Percentiles rank a stretch among this genome's conserved stretches.
Evolutionary conservation across 2,113 vertebrate genomes (phyloP).

Genomic region (Brevimyrus niger): DNA sequence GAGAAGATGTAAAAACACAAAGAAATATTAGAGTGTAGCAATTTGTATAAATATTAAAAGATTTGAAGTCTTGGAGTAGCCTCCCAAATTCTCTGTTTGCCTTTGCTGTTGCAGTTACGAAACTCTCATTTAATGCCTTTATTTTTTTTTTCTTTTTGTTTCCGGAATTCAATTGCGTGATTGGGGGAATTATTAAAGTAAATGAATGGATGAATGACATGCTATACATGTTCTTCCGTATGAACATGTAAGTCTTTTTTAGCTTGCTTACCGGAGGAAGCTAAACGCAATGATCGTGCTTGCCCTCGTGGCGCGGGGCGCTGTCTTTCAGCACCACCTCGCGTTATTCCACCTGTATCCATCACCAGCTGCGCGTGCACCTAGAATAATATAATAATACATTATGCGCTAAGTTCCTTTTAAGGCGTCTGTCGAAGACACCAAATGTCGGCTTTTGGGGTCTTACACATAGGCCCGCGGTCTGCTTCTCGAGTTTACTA

Average conservation of each 20-base stretch:
- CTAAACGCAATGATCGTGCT: background rate
- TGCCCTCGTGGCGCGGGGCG: background rate
- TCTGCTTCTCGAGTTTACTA: background rate
- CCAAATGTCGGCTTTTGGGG: background rate
- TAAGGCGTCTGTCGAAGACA: background rate
- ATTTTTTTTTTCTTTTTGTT: background rate
- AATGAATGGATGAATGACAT: background rate
- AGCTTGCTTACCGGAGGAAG: background rate
- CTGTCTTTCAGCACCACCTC: slow-evolving; percentile 23
- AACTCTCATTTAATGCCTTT: background rate
- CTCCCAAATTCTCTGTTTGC: background rate
- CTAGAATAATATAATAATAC: background rate
- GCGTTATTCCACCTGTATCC: background rate
- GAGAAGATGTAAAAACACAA: background rate
- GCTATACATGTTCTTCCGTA: background rate
- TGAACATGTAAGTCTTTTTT: background rate
- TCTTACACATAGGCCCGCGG: background rate
- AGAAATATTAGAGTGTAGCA: background rate
- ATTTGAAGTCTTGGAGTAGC: background rate
- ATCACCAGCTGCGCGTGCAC: slow-evolving; percentile 53
- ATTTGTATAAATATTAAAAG: background rate
- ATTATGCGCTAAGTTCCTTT: background rate
- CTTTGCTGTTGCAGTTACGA: background rate
- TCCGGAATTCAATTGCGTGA: background rate
- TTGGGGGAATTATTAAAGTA: background rate